phyloP scores from a whole-genome alignment of 2,797 vertebrate genomes.

The Poecilia wingei region DNA sequence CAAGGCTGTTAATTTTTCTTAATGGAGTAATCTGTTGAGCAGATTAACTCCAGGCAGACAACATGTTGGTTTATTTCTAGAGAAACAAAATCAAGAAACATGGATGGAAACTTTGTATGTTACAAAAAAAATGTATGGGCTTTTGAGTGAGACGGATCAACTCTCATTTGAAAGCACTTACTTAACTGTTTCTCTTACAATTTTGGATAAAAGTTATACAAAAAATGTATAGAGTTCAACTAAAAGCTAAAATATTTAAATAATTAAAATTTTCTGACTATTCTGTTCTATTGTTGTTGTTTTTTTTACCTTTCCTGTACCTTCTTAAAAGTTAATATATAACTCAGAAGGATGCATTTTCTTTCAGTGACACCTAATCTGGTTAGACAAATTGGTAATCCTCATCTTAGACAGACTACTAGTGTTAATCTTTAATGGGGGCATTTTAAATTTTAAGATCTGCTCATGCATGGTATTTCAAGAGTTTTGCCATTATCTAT shows the following conservation, averaged over 20 bases:
- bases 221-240: background rate
- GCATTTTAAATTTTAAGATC: background rate
- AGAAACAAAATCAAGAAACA: constrained; percentile 18
- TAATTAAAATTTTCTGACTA: background rate
- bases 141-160: background rate
- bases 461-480: background rate
- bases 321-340: background rate
- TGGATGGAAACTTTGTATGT: background rate
- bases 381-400: constrained; percentile 63
- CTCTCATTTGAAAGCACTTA: too few species aligned
- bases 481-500: background rate
- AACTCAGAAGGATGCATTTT: constrained; percentile 12
- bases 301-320: background rate
- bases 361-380: constrained; percentile 45
- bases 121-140: background rate
- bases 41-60: constrained; percentile 58
- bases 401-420: constrained; percentile 26
- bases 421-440: constrained; percentile 39
- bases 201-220: background rate
- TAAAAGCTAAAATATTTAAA: background rate
- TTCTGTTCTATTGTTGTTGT: background rate
- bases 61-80: constrained; percentile 27
- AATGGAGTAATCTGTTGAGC: constrained; percentile 62
- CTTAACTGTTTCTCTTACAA: background rate
- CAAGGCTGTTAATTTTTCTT: constrained; percentile 39